A percentile compares a stretch with the other conserved stretches of the same genome.
Evolutionary conservation across 64 coral and sea anemone species (phyloP).

Genomic region (Exaiptasia diaphana): DNA sequence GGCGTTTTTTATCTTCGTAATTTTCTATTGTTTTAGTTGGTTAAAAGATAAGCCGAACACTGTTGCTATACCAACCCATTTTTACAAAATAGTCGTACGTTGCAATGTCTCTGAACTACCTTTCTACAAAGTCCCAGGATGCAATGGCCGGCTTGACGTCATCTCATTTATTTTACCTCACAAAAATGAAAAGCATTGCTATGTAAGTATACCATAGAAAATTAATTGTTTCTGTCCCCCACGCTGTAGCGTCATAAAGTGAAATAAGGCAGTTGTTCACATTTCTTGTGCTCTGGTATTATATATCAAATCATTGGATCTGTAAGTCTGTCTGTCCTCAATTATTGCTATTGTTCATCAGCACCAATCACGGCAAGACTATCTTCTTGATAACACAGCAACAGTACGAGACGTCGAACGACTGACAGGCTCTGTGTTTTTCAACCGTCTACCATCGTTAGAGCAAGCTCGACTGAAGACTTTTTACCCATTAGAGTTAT

Average conservation of each 20-base stretch:
- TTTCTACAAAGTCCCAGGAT: conserved; percentile 58
- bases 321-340: neutral
- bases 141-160: conserved; percentile 74
- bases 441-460: conserved; percentile 18
- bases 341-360: neutral
- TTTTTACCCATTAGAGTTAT: conserved; percentile 28
- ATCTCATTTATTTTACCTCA: conserved; percentile 72
- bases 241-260: neutral
- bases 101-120: conserved; percentile 36
- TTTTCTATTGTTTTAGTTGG: conserved; percentile 33
- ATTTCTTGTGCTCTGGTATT: neutral
- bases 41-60: conserved; percentile 30
- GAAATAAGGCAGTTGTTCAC: neutral
- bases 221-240: too few species aligned
- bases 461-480: conserved; percentile 66
- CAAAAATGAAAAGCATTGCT: neutral
- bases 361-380: conserved; percentile 23
- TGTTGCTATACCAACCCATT: conserved; percentile 81
- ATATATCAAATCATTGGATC: neutral
- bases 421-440: conserved; percentile 59
- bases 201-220: conserved; percentile 4
- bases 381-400: conserved; percentile 41
- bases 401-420: conserved; percentile 61
- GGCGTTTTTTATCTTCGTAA: neutral
- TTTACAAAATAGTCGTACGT: conserved; percentile 68